phyloP scores from a whole-genome alignment of 30 jellyfish, hydroid and myxozoan genomes.

The Sanderia malayensis region DNA sequence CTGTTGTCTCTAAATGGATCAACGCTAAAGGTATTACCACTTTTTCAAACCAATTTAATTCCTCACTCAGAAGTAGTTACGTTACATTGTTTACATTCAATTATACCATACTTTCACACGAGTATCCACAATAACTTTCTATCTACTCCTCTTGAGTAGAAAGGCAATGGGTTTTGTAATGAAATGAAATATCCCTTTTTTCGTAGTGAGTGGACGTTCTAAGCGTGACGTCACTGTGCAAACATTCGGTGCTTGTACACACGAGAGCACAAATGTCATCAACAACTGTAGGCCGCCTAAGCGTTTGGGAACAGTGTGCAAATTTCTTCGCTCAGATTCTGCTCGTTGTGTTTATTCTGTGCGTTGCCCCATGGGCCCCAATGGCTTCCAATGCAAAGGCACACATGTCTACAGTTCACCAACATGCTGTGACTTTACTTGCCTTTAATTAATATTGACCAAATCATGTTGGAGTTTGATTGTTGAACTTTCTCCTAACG shows the following conservation, averaged over 20 bases:
- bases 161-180: no score
- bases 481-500: no score
- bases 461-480: not conserved
- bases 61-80: no score
- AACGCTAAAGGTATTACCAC: not conserved
- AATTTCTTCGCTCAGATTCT: not conserved
- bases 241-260: not conserved
- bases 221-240: not conserved
- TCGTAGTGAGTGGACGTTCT: not conserved
- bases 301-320: not conserved
- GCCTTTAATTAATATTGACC: not conserved
- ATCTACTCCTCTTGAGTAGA: no score
- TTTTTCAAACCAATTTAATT: no score
- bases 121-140: no score
- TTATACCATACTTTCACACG: no score
- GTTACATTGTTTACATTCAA: no score
- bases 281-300: not conserved
- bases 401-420: slow-evolving; percentile 4
- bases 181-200: no score
- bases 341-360: not conserved
- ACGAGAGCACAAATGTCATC: not conserved
- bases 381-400: slow-evolving; percentile 8
- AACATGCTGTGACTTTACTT: slow-evolving; percentile 14
- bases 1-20: not conserved
- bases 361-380: not conserved